A percentile compares a stretch with the other conserved stretches of the same genome.
These are phyloP conservation scores for Paragorgia papillata DNA, from an alignment of 92 coral and sea anemone genomes.

Conservation along the genomic window DNA sequence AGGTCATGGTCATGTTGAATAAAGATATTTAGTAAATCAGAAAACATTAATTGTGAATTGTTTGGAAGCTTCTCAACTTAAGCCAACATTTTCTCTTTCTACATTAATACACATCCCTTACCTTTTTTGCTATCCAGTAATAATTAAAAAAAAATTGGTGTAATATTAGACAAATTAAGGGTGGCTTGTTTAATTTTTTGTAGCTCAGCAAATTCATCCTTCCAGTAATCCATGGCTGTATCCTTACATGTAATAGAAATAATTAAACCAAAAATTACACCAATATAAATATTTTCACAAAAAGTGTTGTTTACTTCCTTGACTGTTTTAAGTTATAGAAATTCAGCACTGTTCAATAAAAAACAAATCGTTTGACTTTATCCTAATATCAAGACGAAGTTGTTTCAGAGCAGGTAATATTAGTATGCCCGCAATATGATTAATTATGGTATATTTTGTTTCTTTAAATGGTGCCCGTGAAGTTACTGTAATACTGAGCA, in stretches of 20 bases:
- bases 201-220: constrained; percentile 94
- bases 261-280: background rate
- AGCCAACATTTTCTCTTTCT: too few relatives aligned
- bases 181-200: constrained; percentile 18
- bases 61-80: too few relatives aligned
- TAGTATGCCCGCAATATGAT: too few relatives aligned
- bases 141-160: too few relatives aligned
- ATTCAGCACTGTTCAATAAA: constrained; percentile 82
- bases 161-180: too few relatives aligned
- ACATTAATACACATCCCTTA: background rate
- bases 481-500: too few relatives aligned
- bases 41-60: too few relatives aligned
- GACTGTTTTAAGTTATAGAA: constrained; percentile 65
- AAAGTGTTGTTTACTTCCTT: constrained; percentile 7
- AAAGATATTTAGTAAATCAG: too few relatives aligned
- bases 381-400: constrained; percentile 89
- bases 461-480: too few relatives aligned
- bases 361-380: constrained; percentile 84
- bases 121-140: too few relatives aligned
- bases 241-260: constrained; percentile 60
- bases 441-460: too few relatives aligned
- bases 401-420: constrained; percentile 89
- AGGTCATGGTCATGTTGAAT: too few relatives aligned
- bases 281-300: background rate
- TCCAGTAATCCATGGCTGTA: constrained; percentile 98